Evolutionary conservation across 2,888 invertebrate species (phyloP).

Genomic region (Nematopogon swammerdamellus): DNA sequence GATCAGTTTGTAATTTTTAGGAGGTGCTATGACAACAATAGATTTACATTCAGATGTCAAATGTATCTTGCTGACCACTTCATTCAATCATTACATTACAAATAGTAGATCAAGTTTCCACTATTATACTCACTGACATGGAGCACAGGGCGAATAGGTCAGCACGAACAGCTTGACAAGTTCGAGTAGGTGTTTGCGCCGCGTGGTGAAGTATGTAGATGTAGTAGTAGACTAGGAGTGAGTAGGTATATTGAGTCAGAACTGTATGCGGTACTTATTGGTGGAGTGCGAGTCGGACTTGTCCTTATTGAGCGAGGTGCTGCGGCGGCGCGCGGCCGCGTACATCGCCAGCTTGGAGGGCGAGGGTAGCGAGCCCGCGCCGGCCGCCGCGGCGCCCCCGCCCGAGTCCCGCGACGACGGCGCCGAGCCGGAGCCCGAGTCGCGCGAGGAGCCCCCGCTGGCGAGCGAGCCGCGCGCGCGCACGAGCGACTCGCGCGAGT

Average conservation of each 20-base stretch:
- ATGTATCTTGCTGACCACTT: too few species aligned
- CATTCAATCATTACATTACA: too few species aligned
- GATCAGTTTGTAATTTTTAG: too few species aligned
- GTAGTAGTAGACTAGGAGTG: background rate
- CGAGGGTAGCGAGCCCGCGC: slow-evolving; percentile 56
- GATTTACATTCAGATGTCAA: too few species aligned
- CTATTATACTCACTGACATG: too few species aligned
- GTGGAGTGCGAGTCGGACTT: slow-evolving; percentile 23
- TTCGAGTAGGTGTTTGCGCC: too few species aligned
- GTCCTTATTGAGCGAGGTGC: slow-evolving; percentile 60
- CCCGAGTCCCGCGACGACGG: slow-evolving; percentile 45
- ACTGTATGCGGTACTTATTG: slow-evolving; percentile 73
- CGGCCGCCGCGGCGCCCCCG: slow-evolving; percentile 40
- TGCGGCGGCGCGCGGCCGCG: slow-evolving; percentile 47
- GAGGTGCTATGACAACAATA: too few species aligned
- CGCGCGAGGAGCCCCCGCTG: slow-evolving; percentile 27
- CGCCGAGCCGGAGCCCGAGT: slow-evolving; percentile 28
- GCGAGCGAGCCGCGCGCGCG: slow-evolving; percentile 13
- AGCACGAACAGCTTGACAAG: too few species aligned
- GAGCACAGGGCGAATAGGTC: too few species aligned
- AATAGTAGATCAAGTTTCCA: too few species aligned
- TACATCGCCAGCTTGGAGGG: slow-evolving; percentile 63
- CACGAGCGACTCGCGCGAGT: slow-evolving; percentile 24
- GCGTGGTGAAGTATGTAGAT: background rate
- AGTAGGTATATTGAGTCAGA: slow-evolving; percentile 29